phyloP scores from a whole-genome alignment of 2,888 invertebrate genomes.

The Andrena haemorrhoa region DNA sequence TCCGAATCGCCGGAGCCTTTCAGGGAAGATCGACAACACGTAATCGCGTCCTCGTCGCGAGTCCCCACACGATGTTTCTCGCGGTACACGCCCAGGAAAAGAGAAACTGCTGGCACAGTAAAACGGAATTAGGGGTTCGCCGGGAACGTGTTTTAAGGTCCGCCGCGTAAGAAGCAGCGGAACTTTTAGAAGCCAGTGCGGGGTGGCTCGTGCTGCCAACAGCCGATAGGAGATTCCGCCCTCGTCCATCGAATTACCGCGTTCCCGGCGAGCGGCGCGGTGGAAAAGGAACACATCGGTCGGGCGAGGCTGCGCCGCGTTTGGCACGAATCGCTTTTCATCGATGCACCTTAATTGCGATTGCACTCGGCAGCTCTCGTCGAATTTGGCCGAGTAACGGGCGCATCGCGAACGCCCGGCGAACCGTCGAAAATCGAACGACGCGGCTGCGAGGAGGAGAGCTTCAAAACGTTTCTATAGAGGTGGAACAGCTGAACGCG shows the following conservation, averaged over 20 bases:
- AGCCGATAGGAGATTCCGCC: conserved; percentile 25
- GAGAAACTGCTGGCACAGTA: not conserved
- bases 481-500: not conserved
- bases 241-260: conserved; percentile 51
- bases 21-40: not conserved
- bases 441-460: not conserved
- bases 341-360: conserved; percentile 62
- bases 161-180: not conserved
- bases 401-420: conserved; percentile 22
- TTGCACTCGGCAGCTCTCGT: conserved; percentile 47
- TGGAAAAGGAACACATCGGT: conserved; percentile 35
- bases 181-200: conserved; percentile 3
- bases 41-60: not conserved
- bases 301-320: conserved; percentile 22
- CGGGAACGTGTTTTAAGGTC: not conserved
- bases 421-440: conserved; percentile 31
- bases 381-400: conserved; percentile 46
- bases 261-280: conserved; percentile 32
- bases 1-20: no score
- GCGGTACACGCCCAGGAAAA: not conserved
- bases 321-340: conserved; percentile 49
- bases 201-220: not conserved
- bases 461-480: not conserved
- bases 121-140: conserved; percentile 3
- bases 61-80: not conserved